Base-by-base conservation (phyloP, 2,113 vertebrate species). In the Neopipo cinnamomea region DNA sequence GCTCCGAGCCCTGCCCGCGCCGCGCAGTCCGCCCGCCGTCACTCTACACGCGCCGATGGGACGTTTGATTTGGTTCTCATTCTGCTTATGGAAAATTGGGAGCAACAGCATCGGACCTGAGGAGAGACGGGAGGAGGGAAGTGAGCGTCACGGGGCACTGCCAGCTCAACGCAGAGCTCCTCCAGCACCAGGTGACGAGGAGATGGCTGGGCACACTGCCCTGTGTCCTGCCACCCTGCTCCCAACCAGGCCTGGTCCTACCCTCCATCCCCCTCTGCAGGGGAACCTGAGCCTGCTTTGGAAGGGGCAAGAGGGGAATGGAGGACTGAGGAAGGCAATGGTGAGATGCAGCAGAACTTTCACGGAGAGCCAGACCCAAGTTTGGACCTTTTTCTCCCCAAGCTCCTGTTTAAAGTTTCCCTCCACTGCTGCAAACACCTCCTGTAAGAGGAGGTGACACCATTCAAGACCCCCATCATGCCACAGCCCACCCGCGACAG, bases 31-130 rank as follows among this genome's bases (percentile, higher is more conserved):
- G 55, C 93, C 93, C 35, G 52, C 93, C 75, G 81, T 97, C 96
- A 49, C 96, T 96, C 91, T 96, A 98, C 95, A 88, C 74, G 72
- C 42, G 61, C 95, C 67, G 74, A 56, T 8, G 75, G 89, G 95
- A 97, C 20, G 85, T 96, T 97, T 96, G 97, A 88, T 97, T 98
- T 95, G 96, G 94, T 97, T 98, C 98, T 97, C 96, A 91, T 96
- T 98, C 98, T 98, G 98, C 97, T 98, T 98, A 98, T 97, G 96
- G 97, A 97, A 98, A 98, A 97, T 93, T 97, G 96, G 96, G 97
- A 98, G 96, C 94, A 97, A 96, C 98, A 94, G 97, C 98, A 96
- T 96, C 96, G 30, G 96, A 98, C 96, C 97, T 97, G 97, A 86
- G 96, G 95, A 97, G 92, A 98, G 96, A 97, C 0, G 80, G 97